These are phyloP conservation scores for Callospermophilus lateralis DNA, from an alignment of 2,113 vertebrate genomes.

Conservation along the genomic window DNA sequence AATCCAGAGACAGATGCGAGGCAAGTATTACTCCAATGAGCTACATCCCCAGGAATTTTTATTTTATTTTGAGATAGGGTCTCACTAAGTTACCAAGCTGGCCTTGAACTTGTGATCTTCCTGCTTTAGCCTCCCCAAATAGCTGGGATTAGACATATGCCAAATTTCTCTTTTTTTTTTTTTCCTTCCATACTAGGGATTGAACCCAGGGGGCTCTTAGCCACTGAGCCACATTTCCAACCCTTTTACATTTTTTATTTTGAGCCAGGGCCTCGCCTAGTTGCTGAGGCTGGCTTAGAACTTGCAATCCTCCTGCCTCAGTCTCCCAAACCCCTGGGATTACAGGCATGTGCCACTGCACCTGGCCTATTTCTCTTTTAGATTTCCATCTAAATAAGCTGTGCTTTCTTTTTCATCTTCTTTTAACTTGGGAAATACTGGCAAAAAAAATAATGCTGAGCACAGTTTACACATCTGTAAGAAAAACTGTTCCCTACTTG, in stretches of 20 bases:
- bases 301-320: no score
- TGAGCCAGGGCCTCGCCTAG: no score
- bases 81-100: background rate
- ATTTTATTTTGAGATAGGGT: background rate
- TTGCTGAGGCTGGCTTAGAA: no score
- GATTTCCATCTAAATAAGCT: conserved; percentile 20
- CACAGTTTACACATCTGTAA: background rate
- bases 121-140: background rate
- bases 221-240: no score
- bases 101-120: background rate
- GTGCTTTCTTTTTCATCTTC: background rate
- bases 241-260: no score
- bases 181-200: no score
- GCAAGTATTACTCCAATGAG: background rate
- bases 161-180: no score
- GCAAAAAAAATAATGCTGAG: conserved; percentile 3
- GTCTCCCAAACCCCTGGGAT: no score
- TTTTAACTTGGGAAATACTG: conserved; percentile 41
- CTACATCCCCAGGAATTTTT: background rate
- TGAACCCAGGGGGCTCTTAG: no score
- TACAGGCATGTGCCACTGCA: no score
- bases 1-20: background rate
- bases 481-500: background rate
- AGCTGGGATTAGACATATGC: background rate
- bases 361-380: background rate